Conservation (phyloP, 2,888 invertebrate genomes). For the Seira ritae region DNA sequence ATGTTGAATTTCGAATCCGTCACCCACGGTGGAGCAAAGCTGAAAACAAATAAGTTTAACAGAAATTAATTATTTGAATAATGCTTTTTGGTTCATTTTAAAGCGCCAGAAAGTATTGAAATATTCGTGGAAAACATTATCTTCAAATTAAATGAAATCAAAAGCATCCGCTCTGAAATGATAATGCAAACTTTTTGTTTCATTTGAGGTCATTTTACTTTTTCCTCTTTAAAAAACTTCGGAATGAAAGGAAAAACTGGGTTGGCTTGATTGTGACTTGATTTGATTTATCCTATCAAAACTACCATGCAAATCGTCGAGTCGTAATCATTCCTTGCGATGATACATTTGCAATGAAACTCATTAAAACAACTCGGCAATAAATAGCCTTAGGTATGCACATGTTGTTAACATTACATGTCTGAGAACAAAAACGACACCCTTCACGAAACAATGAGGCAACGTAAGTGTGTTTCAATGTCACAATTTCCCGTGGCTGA, state of each 20-base stretch:
- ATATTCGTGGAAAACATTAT: too few relatives aligned
- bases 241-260: slow-evolving; percentile 35
- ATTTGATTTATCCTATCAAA: not conserved
- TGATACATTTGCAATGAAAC: too few relatives aligned
- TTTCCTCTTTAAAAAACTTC: not conserved
- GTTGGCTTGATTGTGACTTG: slow-evolving; percentile 3
- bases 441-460: slow-evolving; percentile 54
- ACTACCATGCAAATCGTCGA: too few relatives aligned
- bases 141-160: not conserved
- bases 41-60: slow-evolving; percentile 27
- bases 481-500: slow-evolving; percentile 53
- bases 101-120: too few relatives aligned
- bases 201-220: not conserved
- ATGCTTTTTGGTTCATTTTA: too few relatives aligned
- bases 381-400: not conserved
- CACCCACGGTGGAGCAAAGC: slow-evolving; percentile 90
- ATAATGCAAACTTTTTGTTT: slow-evolving; percentile 29
- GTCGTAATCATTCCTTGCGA: too few relatives aligned
- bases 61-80: too few relatives aligned
- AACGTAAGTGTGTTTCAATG: slow-evolving; percentile 56
- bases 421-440: slow-evolving; percentile 37
- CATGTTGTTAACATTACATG: not conserved
- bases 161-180: not conserved
- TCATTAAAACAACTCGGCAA: not conserved
- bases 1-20: slow-evolving; percentile 86